Base-by-base conservation (phyloP, 1,140 invertebrate genomes). In the Mactra quadrangularis region DNA sequence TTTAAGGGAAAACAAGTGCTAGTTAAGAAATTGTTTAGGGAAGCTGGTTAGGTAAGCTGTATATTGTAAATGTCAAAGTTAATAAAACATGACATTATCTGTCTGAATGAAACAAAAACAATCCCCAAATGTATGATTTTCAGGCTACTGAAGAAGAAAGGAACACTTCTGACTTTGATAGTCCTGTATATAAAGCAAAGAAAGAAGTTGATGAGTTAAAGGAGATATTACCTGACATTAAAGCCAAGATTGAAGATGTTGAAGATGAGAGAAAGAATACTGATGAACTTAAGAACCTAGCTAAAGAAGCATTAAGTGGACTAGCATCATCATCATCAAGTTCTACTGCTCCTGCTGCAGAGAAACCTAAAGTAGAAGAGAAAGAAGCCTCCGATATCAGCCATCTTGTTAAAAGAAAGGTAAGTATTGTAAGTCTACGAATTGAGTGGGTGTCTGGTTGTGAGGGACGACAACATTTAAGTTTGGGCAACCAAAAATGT, bases 141-240 rank as follows among this genome's bases (percentile, higher is more conserved):
- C 41, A 66, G 59, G 70, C 55, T 3, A 74, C 55, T 25, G 25
- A 62, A 3, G 68, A 75, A 35, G 72, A 76, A 17, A 76, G 45
- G n/a, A 52, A 71, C 6, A 77, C 60, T 7, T 47, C 38, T 13
- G 64, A 72, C 22, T 84, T 78, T 78, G 82, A 84, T 35, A 55
- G 29, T 53, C 60, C 81, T 15, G 53, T 72, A 22, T 75, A 74
- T 70, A 79, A 38, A 78, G 75, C 27, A 86, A 89, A 45, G 78
- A 78, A 53, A 86, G 88, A 74, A 86, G 84, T 77, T 29, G 45
- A 60, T 59, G 52, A 82, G n/a, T 47, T 75, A n/a, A 60, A 96
- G 86, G 95, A 95, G 83, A 92, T 98, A 0, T 88, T 98, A 3
- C 97, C 97, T 0, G 97, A 98, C 83, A 96, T 98, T n/a, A 94